Evolutionary conservation across 2,888 invertebrate species (phyloP).

Genomic region (Heliconius ethilla): DNA sequence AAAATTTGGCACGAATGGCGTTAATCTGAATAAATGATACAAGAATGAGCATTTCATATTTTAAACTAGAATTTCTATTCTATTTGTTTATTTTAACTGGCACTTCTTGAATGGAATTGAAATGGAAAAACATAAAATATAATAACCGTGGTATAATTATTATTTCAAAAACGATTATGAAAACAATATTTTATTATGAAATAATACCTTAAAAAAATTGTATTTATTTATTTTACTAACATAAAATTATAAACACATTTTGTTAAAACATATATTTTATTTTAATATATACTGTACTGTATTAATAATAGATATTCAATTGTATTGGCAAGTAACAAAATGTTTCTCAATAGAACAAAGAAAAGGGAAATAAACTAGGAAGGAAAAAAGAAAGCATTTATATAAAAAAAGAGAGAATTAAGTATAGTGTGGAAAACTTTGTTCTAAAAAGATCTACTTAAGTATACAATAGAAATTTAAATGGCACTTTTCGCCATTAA

Average conservation of each 20-base stretch:
- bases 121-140: not conserved
- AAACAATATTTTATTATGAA: too few relatives aligned
- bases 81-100: slow-evolving; percentile 70
- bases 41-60: slow-evolving; percentile 68
- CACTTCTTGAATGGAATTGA: slow-evolving; percentile 62
- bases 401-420: not conserved
- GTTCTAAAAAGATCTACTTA: slow-evolving; percentile 14
- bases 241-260: too few relatives aligned
- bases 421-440: not conserved
- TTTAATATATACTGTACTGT: slow-evolving; percentile 16
- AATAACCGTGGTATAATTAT: not conserved
- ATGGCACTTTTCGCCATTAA: slow-evolving; percentile 20
- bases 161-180: not conserved
- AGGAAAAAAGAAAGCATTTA: not conserved
- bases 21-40: too few relatives aligned
- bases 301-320: slow-evolving; percentile 6
- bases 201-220: not conserved
- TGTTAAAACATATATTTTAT: not conserved
- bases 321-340: slow-evolving; percentile 21
- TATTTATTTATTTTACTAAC: not conserved
- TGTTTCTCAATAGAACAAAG: slow-evolving; percentile 13
- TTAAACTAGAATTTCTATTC: slow-evolving; percentile 32
- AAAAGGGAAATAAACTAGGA: not conserved
- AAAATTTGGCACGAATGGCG: too few relatives aligned
- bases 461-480: slow-evolving; percentile 9